Evolutionary conservation across 1,140 invertebrate species (phyloP).

Genomic region (Drosophila guanche): DNA sequence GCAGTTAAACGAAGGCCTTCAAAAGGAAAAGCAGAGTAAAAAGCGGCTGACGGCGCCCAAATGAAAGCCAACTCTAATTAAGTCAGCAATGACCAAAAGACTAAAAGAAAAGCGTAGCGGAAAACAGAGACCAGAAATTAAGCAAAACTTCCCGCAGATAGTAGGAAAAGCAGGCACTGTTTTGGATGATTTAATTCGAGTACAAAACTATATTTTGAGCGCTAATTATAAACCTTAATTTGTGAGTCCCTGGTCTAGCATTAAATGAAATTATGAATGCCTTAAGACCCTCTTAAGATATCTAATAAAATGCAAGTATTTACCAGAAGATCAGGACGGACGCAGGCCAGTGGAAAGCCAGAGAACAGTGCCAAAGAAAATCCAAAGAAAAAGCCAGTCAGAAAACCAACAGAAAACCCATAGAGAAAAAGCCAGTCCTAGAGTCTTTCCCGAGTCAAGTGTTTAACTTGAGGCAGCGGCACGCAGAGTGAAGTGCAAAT

Average conservation of each 20-base stretch:
- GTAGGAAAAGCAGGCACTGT: slow-evolving; percentile 25
- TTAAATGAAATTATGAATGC: slow-evolving; percentile 49
- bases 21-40: slow-evolving; percentile 6
- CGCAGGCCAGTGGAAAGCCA: no score
- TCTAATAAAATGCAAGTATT: slow-evolving; percentile 38
- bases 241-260: slow-evolving; percentile 8
- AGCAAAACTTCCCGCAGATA: slow-evolving; percentile 28
- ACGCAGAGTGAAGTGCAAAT: slow-evolving; percentile 68
- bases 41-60: slow-evolving; percentile 23
- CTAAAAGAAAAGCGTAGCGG: slow-evolving; percentile 7
- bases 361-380: no score
- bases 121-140: not conserved
- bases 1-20: slow-evolving; percentile 35
- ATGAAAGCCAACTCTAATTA: slow-evolving; percentile 71
- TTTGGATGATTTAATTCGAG: slow-evolving; percentile 61
- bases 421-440: slow-evolving; percentile 5
- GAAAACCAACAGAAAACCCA: not conserved
- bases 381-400: no score
- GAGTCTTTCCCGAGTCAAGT: slow-evolving; percentile 30
- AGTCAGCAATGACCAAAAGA: slow-evolving; percentile 57
- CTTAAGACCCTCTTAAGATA: slow-evolving; percentile 33
- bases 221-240: slow-evolving; percentile 52
- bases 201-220: slow-evolving; percentile 54
- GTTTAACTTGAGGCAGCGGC: slow-evolving; percentile 38
- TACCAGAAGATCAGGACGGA: not conserved